Conservation (phyloP, 2,797 vertebrate species). For the Gastrophryne carolinensis region DNA sequence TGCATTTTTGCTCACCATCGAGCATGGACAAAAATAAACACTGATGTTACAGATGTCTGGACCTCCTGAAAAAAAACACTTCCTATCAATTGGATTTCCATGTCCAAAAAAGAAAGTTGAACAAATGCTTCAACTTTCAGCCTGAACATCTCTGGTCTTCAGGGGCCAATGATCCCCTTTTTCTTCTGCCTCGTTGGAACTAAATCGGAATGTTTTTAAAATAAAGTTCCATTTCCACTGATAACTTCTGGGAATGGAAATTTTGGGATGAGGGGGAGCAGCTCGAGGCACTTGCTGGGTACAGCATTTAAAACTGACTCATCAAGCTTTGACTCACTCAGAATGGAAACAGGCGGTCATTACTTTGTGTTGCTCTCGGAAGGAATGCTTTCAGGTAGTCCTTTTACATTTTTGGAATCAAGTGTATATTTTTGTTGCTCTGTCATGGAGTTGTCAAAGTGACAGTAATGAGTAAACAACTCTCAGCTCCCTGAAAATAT, state of each 20-base stretch:
- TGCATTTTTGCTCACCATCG: conserved; percentile 39
- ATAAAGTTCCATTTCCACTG: conserved; percentile 32
- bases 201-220: conserved; percentile 40
- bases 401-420: background rate
- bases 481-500: background rate
- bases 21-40: conserved; percentile 45
- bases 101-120: conserved; percentile 15
- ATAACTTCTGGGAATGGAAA: conserved; percentile 45
- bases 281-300: conserved; percentile 14
- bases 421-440: background rate
- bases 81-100: conserved; percentile 24
- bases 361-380: conserved; percentile 5
- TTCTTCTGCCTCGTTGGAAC: conserved; percentile 21
- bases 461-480: background rate
- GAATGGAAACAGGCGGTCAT: conserved; percentile 20
- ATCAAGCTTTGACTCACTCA: conserved; percentile 22
- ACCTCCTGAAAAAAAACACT: conserved; percentile 36
- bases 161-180: conserved; percentile 42
- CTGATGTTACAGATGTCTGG: conserved; percentile 47
- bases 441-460: background rate
- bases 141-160: conserved; percentile 39
- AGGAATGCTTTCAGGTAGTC: background rate
- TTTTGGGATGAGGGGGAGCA: conserved; percentile 11
- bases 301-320: conserved; percentile 28
- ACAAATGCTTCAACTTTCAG: conserved; percentile 5